Evolutionary conservation across 2,797 vertebrate species (phyloP).

Genomic region (Pantherophis alleghaniensis): DNA sequence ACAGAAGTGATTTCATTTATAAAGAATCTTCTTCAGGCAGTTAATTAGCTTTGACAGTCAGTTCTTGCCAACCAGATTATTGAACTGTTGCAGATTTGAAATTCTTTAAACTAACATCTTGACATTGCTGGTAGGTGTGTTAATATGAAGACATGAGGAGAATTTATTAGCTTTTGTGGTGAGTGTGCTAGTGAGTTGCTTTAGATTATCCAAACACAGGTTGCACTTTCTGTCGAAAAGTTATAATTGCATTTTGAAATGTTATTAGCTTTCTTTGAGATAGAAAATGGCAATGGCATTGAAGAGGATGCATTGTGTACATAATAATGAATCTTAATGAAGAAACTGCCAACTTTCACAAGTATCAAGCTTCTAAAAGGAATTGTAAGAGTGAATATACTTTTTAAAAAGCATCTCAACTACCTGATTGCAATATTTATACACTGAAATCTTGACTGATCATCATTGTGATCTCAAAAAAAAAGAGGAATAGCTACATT

Average conservation of each 20-base stretch:
- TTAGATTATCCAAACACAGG: conserved; percentile 61
- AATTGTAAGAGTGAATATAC: conserved; percentile 24
- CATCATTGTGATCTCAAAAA: conserved; percentile 38
- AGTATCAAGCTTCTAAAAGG: conserved; percentile 25
- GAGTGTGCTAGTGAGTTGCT: conserved; percentile 59
- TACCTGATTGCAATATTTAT: conserved; percentile 25
- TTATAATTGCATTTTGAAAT: conserved; percentile 63
- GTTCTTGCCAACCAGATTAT: conserved; percentile 62
- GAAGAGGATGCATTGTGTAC: conserved; percentile 46
- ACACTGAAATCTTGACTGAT: conserved; percentile 2
- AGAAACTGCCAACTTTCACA: conserved; percentile 40
- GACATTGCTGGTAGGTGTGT: conserved; percentile 66
- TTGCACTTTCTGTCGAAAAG: conserved; percentile 58
- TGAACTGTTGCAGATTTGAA: conserved; percentile 65
- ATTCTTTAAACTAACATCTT: conserved; percentile 69
- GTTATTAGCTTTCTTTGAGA: conserved; percentile 52
- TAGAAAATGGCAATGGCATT: conserved; percentile 42
- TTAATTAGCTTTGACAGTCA: conserved; percentile 71
- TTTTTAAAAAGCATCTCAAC: conserved; percentile 17
- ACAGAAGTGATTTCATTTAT: conserved; percentile 61
- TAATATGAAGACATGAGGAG: conserved; percentile 67
- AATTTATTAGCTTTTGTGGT: conserved; percentile 69
- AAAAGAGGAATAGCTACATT: conserved; percentile 9
- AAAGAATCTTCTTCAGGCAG: conserved; percentile 63
- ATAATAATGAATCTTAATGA: conserved; percentile 46